These are phyloP conservation scores for Drosophila rhopaloa DNA, from an alignment of 1,140 invertebrate genomes.

Conservation along the genomic window DNA sequence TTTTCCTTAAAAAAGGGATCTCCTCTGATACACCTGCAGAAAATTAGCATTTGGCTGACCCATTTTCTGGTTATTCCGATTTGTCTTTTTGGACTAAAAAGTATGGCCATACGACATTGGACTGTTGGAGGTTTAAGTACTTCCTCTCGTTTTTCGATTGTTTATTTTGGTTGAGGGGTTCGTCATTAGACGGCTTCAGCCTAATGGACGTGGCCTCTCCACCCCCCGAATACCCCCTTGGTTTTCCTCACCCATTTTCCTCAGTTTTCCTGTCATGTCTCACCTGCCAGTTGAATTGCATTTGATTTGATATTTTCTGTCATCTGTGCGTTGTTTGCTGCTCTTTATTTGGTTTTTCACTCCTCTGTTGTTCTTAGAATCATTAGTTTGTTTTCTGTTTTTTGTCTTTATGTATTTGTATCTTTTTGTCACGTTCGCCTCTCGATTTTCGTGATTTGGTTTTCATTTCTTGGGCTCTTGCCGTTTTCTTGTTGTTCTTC, in stretches of 20 bases:
- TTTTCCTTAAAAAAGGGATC: background rate
- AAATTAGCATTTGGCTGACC: background rate
- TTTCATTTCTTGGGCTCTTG: constrained; percentile 26
- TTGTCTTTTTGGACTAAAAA: constrained; percentile 3
- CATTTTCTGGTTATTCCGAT: constrained; percentile 31
- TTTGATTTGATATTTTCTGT: constrained; percentile 70
- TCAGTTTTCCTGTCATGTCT: constrained; percentile 31
- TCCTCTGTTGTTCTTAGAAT: constrained; percentile 32
- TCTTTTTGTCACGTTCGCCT: constrained; percentile 39
- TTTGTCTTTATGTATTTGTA: constrained; percentile 6
- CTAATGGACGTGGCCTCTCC: constrained; percentile 57
- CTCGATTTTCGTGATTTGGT: constrained; percentile 41
- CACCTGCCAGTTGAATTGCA: constrained; percentile 69
- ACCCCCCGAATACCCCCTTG: background rate
- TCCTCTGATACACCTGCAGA: background rate
- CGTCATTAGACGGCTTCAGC: constrained; percentile 44
- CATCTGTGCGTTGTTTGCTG: constrained; percentile 37
- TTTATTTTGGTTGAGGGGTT: constrained; percentile 61
- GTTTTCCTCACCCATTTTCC: constrained; percentile 6
- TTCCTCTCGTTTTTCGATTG: constrained; percentile 26
- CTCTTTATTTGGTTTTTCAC: constrained; percentile 17
- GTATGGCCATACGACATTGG: constrained; percentile 46
- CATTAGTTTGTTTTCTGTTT: constrained; percentile 30
- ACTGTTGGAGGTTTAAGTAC: constrained; percentile 48
- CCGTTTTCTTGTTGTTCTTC: background rate